Conservation (phyloP, 2,113 vertebrate genomes). For the Callocephalon fimbriatum region DNA sequence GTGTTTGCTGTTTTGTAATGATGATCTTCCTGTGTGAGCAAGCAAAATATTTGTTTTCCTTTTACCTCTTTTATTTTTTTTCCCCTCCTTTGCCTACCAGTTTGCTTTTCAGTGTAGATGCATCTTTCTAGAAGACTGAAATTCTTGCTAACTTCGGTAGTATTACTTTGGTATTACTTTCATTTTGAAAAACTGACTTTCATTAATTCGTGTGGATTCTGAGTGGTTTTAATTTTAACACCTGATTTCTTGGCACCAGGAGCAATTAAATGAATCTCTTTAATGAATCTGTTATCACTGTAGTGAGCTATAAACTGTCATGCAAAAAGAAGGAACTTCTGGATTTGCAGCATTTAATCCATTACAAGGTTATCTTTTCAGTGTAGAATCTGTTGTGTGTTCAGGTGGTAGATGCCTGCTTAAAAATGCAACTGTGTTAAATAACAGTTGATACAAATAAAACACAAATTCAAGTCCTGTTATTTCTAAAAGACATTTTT, state of each 20-base stretch:
- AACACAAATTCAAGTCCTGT: background rate
- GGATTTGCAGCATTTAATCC: background rate
- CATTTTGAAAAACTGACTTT: background rate
- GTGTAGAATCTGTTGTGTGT: background rate
- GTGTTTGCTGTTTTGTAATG: conserved; percentile 11
- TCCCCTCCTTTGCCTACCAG: background rate
- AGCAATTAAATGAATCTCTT: background rate
- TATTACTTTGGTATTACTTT: background rate
- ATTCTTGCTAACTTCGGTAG: background rate
- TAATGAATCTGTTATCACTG: background rate
- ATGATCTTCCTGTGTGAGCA: background rate
- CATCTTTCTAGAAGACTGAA: background rate
- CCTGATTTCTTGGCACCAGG: background rate
- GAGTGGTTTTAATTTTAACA: background rate
- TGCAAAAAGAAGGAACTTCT: background rate
- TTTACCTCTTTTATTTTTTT: background rate
- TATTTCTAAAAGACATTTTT: background rate
- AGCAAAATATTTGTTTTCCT: background rate
- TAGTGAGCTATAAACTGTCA: background rate
- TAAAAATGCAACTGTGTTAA: background rate
- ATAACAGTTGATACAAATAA: background rate
- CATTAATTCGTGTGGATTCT: background rate
- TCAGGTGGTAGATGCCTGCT: background rate
- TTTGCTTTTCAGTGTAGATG: background rate
- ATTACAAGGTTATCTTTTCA: background rate